Conservation (phyloP, 2,113 vertebrate species). For the Falcunculus frontatus region DNA sequence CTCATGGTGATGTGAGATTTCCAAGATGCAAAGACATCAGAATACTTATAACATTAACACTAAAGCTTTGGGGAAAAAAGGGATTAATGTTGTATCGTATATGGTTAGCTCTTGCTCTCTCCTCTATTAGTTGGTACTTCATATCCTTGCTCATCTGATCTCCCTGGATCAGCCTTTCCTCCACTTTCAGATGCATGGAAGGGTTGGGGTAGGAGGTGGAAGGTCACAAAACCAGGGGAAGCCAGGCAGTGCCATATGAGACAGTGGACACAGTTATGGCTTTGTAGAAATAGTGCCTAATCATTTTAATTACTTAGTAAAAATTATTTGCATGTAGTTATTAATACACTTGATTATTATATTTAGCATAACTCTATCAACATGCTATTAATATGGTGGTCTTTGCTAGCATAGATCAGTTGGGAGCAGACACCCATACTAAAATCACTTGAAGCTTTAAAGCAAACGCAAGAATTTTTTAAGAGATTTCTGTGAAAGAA, state of each 20-base stretch:
- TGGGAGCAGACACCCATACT: neutral
- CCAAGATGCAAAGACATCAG: neutral
- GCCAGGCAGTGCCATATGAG: neutral
- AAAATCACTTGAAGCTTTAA: neutral
- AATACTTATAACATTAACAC: neutral
- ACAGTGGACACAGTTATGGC: neutral
- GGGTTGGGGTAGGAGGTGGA: rapidly evolving
- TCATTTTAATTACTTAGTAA: neutral
- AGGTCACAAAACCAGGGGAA: neutral
- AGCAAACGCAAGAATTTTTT: neutral
- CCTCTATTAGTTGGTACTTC: neutral
- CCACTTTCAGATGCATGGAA: neutral
- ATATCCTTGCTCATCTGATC: neutral
- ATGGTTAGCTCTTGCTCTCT: neutral
- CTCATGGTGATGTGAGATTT: neutral
- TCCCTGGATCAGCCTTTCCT: neutral
- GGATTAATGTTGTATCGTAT: neutral
- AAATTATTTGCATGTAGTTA: neutral
- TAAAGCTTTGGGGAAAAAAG: neutral
- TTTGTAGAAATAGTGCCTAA: neutral
- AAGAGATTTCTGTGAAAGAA: neutral
- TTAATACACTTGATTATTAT: neutral
- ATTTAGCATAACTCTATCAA: neutral
- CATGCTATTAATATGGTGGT: neutral
- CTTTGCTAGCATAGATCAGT: neutral